Evolutionary conservation across 2,888 invertebrate genomes (phyloP), one percentile per base, ranked within the genome.

Genomic region (Drosophila yooni): DNA sequence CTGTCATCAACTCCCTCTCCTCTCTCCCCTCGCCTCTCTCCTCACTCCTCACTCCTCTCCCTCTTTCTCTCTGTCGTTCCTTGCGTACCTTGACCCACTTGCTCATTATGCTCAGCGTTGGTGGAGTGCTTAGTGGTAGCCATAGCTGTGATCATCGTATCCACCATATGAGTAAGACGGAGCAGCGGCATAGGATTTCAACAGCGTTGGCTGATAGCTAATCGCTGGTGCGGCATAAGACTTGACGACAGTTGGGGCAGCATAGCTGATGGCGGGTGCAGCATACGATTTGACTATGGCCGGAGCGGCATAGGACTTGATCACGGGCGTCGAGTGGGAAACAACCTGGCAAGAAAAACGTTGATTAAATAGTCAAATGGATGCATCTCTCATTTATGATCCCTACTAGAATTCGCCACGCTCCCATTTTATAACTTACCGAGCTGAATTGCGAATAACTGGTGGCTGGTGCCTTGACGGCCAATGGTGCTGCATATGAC

Each of bases 371-470:
- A 40, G 10, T 40, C 8, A 18, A 38, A 29, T 51, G 0, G 10
- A n/a, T n/a, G 29, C 21, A 21, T 21, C 21, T 21, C 21, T 21
- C 21, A 21, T 21, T 21, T 21, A 38, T 3, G 38, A 38, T 8
- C 8, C 18, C 38, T n/a, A 38, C 8, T 8, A 3, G n/a, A 38
- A n/a, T 38, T 5, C 21, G 1, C 5, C 40, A 40, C 2, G n/a
- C n/a, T n/a, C 4, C 10, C 40, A 10, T 40, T 2, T 13, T 38
- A 0, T 21, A 29, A 43, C 79, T 83, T 88, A 93, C 93, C 85
- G 92, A 92, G 91, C 95, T 94, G 93, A 95, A 83, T 91, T 93
- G 94, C 0, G 95, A 94, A 89, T 95, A 95, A 92, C 95, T 95
- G 36, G 94, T 95, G 65, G 95, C 94, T 10, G 80, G 80, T 29